These are phyloP conservation scores for Ferdinandea cuprea DNA, from an alignment of 2,888 invertebrate species.

Conservation along the genomic window DNA sequence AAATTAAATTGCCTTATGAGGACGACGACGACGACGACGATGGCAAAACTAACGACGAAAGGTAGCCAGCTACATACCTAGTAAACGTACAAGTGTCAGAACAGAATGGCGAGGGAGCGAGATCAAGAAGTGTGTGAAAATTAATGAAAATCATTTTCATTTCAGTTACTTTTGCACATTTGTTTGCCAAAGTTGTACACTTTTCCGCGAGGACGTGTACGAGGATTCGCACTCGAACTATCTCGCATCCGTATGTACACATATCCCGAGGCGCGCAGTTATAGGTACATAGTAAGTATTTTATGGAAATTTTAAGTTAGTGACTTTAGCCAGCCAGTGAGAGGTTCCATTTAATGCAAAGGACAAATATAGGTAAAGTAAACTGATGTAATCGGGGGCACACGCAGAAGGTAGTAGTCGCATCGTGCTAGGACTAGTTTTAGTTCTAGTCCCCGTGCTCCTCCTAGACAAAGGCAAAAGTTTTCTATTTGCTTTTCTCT, in stretches of 20 bases:
- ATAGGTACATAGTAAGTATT: slow-evolving; percentile 1
- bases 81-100: not conserved
- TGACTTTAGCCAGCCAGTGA: slow-evolving; percentile 37
- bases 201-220: slow-evolving; percentile 8
- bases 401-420: slow-evolving; percentile 4
- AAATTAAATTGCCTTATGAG: slow-evolving; percentile 51
- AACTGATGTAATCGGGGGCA: slow-evolving; percentile 58
- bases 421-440: too few relatives aligned
- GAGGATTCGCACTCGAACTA: not conserved
- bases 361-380: slow-evolving; percentile 54
- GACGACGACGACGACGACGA: too few relatives aligned
- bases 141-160: slow-evolving; percentile 67
- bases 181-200: slow-evolving; percentile 40
- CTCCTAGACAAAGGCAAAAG: slow-evolving; percentile 42
- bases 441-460: too few relatives aligned
- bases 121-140: slow-evolving; percentile 37
- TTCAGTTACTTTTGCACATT: slow-evolving; percentile 54
- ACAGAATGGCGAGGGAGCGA: not conserved
- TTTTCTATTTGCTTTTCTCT: slow-evolving; percentile 46
- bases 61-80: too few relatives aligned
- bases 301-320: slow-evolving; percentile 47
- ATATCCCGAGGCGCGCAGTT: too few relatives aligned
- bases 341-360: slow-evolving; percentile 25
- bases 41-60: too few relatives aligned
- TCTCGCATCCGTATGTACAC: too few relatives aligned